Evolutionary conservation across 2,888 invertebrate genomes (phyloP), one percentile per base, ranked within the genome.

Genomic region (Diadromus collaris): DNA sequence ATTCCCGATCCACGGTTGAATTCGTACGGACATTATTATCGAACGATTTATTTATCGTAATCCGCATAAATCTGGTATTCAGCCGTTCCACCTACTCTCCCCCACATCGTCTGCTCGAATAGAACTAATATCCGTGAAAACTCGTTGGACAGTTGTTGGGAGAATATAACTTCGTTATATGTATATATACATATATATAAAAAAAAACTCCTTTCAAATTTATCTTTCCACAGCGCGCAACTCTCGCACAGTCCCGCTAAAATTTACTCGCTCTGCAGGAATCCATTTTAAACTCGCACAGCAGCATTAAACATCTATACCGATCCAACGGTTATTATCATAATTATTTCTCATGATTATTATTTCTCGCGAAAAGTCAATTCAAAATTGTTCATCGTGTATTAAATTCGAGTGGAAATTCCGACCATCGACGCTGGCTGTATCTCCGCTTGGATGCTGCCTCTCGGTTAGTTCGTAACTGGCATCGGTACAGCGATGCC

Each of bases 31-130:
- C 65, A 65, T 78, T 67, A 65, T 78, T 67, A 76, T 80, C 61
- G 73, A 65, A 48, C 70, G 72, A 74, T 74, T 74, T 77, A 80
- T 80, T 78, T 41, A 24, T 60, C 48, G 46, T n/a, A 29, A 48
- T 61, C 34, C 46, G 9, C 51, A 32, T 16, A n/a, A 48, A 19
- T 21, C 48, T 9, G 27, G 16, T 2, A 13, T 16, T 16, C 29
- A n/a, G 6, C 29, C 24, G 29, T 56, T 56, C 16, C 56, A 7
- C 27, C 29, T 29, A 2, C 27, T 29, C 7, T 16, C 27, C 24
- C 51, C 21, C 19, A 13, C 29, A 2, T 56, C 29, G 63, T 48
- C 4, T 27, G 24, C 34, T 58, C 58, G 13, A 13, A 46, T 38
- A n/a, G 38, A 65, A 48, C n/a, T 73, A n/a, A 65, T 73, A 34